phyloP scores from a whole-genome alignment of 2,797 vertebrate species.

The Australoheros facetus region DNA sequence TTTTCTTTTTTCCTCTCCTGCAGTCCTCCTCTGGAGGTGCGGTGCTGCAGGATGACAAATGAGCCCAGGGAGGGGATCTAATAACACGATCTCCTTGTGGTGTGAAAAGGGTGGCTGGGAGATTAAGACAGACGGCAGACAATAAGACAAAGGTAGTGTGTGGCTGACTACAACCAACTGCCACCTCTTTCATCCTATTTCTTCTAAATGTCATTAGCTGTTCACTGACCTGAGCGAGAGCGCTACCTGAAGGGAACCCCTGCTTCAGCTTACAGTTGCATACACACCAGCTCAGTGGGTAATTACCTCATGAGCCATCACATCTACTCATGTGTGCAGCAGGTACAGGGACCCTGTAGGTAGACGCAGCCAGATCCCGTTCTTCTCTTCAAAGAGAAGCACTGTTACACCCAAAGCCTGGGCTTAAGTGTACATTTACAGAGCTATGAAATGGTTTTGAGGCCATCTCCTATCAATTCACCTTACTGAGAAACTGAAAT shows the following conservation, averaged over 20 bases:
- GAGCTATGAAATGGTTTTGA: constrained; percentile 44
- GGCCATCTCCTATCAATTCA: constrained; percentile 53
- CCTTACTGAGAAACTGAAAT: constrained; percentile 43
- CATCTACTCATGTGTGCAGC: constrained; percentile 66
- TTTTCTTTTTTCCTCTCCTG: constrained; percentile 59
- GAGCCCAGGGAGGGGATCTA: constrained; percentile 76
- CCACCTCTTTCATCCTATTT: constrained; percentile 73
- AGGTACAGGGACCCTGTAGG: constrained; percentile 58
- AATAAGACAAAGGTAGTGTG: constrained; percentile 75
- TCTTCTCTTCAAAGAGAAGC: constrained; percentile 32
- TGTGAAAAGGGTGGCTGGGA: constrained; percentile 71
- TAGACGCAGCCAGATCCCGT: constrained; percentile 36
- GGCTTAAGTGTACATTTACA: constrained; percentile 45
- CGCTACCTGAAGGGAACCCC: constrained; percentile 73
- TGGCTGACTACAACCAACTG: constrained; percentile 71
- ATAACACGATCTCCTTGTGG: constrained; percentile 77
- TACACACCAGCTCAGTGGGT: constrained; percentile 67
- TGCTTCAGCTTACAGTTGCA: constrained; percentile 65
- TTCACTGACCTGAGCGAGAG: constrained; percentile 69
- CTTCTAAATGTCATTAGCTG: constrained; percentile 79
- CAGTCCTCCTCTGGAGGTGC: constrained; percentile 59
- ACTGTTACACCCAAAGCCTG: constrained; percentile 32
- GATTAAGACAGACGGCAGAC: constrained; percentile 77
- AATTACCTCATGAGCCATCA: constrained; percentile 74
- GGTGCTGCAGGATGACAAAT: constrained; percentile 76